Evolutionary conservation across 2,888 invertebrate genomes (phyloP), one percentile per base, ranked within the genome.

Genomic region (Peribatodes rhomboidaria): DNA sequence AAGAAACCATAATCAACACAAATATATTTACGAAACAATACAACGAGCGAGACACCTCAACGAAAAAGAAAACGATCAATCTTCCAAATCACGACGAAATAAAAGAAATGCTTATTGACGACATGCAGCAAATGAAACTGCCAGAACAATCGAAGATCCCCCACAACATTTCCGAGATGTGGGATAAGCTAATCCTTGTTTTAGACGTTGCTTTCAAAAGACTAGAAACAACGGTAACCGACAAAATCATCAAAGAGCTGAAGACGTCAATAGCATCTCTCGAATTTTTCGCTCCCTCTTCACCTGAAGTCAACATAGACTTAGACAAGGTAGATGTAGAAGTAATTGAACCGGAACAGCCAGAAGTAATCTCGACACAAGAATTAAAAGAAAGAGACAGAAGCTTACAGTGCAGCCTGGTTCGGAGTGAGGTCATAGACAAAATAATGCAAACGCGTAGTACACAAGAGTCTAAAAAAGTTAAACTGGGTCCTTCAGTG

Each of bases 181-280:
- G 84, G 85, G 86, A 89, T 4, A 83, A 76, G 60, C 67, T 92
- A 7, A 75, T 79, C 6, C 35, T 76, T 66, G 74, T 82, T 1
- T 63, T 92, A 47, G 89, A 92, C 60, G 56, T 79, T 31, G 77
- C 86, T 54, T 70, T 89, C 0, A 83, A 81, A 71, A 83, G 74
- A 71, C 73, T 91, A 10, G 90, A 91, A 75, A 78, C 83, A 4
- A 79, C 82, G 4, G 58, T 92, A 22, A 72, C 80, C 9, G 82
- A 86, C 0, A 90, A 83, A 75, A 84, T 90, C 46, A 61, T 81
- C 7, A 81, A 61, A 20, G 87, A 89, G 72, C 63, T 91, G n/a
- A 85, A 79, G 39, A 79, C 68, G 37, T 41, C 65, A 61, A 58
- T 55, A 49, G n/a, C 54, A 56, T 6, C 65, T 63, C 16, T 42